Evolutionary conservation across 2,797 vertebrate species (phyloP), one percentile per base, ranked within the genome.

Genomic region (Smutsia gigantea): DNA sequence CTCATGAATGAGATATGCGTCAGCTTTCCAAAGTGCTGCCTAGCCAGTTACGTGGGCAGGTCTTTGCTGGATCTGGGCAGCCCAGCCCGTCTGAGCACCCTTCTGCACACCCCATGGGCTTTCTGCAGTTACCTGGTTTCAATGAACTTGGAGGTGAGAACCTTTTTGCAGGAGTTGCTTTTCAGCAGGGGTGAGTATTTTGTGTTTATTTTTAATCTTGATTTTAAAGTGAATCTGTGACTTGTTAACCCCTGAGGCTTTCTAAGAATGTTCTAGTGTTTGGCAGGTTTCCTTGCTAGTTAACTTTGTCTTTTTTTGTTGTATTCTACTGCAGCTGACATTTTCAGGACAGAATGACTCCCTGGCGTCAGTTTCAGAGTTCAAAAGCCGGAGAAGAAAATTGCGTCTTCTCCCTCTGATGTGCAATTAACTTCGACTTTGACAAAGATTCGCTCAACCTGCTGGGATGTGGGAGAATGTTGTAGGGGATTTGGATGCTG

Each of bases 341-440:
- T 94, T 97, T 97, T 97, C 83, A 97, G 95, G 94, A 94, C 91
- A 78, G 81, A 94, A 86, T 13, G 57, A 87, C 71, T 96, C 91
- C 81, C 86, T 34, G 53, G 83, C 4, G 34, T 95, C 92, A 96
- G 19, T 94, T 97, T 93, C 63, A 71, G 66, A 96, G 91, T 95
- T 96, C 93, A 97, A 74, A 96, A 92, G 90, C 69, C 46, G 75
- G 92, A 91, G 78, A 75, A 64, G 94, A 96, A 97, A 97, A 94
- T 84, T 90, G 57, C 19, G 69, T 93, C 92, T 94, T 97, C 61
- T 96, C 23, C 15, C 74, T 96, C 86, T 39, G 55, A 93, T 59
- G 63, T 81, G 27, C 94, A 97, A 87, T 97, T 96, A 96, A 90
- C 19, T 95, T 91, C 88, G 94, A 96, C 78, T 95, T 95, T 96